These are phyloP conservation scores for Tinamus major DNA, from an alignment of 2,797 vertebrate species.

Conservation along the genomic window DNA sequence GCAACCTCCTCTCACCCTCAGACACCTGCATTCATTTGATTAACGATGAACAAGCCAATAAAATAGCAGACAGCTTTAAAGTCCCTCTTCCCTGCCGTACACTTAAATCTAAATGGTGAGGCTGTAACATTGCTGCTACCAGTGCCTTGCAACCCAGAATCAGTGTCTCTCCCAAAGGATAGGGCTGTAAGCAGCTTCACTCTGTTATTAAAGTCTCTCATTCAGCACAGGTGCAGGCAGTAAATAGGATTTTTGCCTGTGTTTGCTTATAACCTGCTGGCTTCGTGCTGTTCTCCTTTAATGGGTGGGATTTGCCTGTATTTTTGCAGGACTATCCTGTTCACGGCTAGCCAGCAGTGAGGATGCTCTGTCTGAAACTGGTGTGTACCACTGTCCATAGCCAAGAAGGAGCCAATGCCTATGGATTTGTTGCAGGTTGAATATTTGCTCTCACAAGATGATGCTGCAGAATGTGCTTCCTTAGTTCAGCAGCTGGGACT, in stretches of 20 bases:
- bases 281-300: background rate
- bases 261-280: background rate
- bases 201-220: background rate
- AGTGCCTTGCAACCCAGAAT: background rate
- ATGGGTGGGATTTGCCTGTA: background rate
- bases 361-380: background rate
- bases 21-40: constrained; percentile 40
- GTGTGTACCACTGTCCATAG: rapidly evolving
- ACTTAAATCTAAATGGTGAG: background rate
- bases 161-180: background rate
- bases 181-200: background rate
- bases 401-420: background rate
- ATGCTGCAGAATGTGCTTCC: background rate
- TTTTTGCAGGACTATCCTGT: background rate
- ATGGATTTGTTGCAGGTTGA: background rate
- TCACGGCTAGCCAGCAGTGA: background rate
- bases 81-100: background rate
- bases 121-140: background rate
- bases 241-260: background rate
- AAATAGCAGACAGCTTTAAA: background rate
- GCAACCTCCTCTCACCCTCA: constrained; percentile 1
- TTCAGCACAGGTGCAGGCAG: background rate
- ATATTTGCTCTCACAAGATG: background rate
- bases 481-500: background rate
- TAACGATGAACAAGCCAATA: constrained; percentile 62